These are phyloP conservation scores for Taphrorychus bicolor DNA, from an alignment of 2,888 invertebrate genomes.

Conservation along the genomic window DNA sequence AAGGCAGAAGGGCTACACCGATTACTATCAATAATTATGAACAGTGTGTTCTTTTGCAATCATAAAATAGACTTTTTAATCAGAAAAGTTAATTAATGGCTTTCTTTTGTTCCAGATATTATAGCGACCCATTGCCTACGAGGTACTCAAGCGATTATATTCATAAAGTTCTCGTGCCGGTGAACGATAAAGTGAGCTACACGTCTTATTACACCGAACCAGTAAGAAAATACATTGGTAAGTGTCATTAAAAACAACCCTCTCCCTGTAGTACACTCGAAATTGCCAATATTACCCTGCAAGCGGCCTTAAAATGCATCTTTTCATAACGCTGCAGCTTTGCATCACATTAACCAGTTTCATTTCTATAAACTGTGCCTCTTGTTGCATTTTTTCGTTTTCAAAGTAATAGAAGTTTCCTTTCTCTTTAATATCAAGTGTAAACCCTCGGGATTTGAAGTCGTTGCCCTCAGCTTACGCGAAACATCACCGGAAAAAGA, in stretches of 20 bases:
- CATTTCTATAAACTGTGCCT: neutral
- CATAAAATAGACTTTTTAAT: neutral
- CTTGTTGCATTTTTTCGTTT: neutral
- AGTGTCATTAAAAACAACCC: slow-evolving; percentile 43
- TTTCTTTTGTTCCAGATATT: slow-evolving; percentile 45
- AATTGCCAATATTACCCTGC: neutral
- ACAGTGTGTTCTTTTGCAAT: too few relatives aligned
- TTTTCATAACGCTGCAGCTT: neutral
- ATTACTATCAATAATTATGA: too few relatives aligned
- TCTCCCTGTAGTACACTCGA: neutral
- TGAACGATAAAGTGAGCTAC: slow-evolving; percentile 52
- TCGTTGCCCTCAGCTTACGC: neutral
- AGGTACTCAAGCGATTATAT: slow-evolving; percentile 76
- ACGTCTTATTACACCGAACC: slow-evolving; percentile 71
- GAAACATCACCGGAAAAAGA: neutral
- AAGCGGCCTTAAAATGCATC: neutral
- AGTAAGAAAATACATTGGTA: slow-evolving; percentile 74
- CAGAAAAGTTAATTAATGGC: neutral
- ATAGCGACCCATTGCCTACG: slow-evolving; percentile 61
- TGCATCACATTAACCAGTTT: neutral
- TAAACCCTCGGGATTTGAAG: neutral
- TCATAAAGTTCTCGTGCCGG: slow-evolving; percentile 67
- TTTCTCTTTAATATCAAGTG: neutral
- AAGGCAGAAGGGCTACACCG: too few relatives aligned
- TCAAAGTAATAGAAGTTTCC: too few relatives aligned